Evolutionary conservation across 2,113 vertebrate genomes (phyloP), one percentile per base, ranked within the genome.

Genomic region (Apeltes quadracus): DNA sequence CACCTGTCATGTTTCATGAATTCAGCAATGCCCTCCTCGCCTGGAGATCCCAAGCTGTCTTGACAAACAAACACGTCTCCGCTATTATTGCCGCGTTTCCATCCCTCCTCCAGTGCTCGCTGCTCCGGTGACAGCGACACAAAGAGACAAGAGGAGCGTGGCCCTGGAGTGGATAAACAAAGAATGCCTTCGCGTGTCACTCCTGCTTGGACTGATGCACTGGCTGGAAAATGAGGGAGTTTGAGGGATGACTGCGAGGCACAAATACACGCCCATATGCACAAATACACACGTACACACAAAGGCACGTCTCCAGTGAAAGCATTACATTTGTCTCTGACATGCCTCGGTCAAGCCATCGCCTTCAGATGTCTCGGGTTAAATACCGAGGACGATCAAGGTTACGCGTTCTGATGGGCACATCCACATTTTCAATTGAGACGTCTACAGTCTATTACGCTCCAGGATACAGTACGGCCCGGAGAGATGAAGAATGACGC

Each of bases 151-250:
- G 84, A 80, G 55, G 80, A 80, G 79, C 64, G n/a, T 12, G 81
- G 85, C 86, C 87, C 80, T 66, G 78, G 69, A 90, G 86, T 80
- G 80, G 82, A 92, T 85, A 90, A 88, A 87, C 87, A 89, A 87
- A 87, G 82, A 89, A 78, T 39, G 85, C 81, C 88, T 83, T 85
- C 61, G 71, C 78, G 87, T 87, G 88, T 89, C 91, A 90, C 76
- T 84, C 69, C 72, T 72, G 78, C 83, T 90, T 79, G 79, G 78
- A 76, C 80, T 82, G 86, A 90, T 84, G 80, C 78, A 56, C 72
- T 67, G 75, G 69, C 75, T 85, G 74, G 65, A 83, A 83, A 83
- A 75, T 76, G 25, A 78, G 44, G 78, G 77, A 81, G 72, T 84
- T 66, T 56, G 59, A 81, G 61, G 68, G 80, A 79, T 79, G 46